A percentile compares a stretch with the other conserved stretches of the same genome.
Conservation (phyloP, 2,113 vertebrate species). For the Gasterosteus aculeatus region DNA sequence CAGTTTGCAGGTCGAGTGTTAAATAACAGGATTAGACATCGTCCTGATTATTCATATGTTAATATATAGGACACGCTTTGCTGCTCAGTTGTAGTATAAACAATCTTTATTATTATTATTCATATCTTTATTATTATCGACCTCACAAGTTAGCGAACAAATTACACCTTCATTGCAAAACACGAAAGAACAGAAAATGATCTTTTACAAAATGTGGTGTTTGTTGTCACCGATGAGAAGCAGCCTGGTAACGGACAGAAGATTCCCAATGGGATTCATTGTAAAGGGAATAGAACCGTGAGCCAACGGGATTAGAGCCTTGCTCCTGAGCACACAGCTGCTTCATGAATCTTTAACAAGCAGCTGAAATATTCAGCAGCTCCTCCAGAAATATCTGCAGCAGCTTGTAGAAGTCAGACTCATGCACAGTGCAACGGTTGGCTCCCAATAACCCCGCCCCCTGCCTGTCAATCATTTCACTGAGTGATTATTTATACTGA, state of each 20-base stretch:
- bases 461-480: not conserved
- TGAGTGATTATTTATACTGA: too few relatives aligned
- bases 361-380: constrained; percentile 50
- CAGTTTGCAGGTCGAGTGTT: too few relatives aligned
- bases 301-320: constrained; percentile 2
- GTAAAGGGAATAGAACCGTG: not conserved
- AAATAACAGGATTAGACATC: too few relatives aligned
- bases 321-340: constrained; percentile 15
- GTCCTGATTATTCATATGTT: not conserved
- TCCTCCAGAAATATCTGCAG: constrained; percentile 43
- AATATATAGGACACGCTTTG: not conserved
- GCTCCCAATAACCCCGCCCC: not conserved
- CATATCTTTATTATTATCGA: too few relatives aligned
- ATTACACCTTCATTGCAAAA: not conserved
- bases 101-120: not conserved
- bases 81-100: not conserved
- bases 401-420: constrained; percentile 13
- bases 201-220: not conserved
- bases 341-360: constrained; percentile 41
- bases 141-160: too few relatives aligned
- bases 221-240: not conserved
- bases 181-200: not conserved
- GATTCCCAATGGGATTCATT: too few relatives aligned
- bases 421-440: not conserved
- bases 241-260: not conserved